These are phyloP conservation scores for Lerema accius DNA, from an alignment of 1,140 invertebrate species.

Conservation along the genomic window DNA sequence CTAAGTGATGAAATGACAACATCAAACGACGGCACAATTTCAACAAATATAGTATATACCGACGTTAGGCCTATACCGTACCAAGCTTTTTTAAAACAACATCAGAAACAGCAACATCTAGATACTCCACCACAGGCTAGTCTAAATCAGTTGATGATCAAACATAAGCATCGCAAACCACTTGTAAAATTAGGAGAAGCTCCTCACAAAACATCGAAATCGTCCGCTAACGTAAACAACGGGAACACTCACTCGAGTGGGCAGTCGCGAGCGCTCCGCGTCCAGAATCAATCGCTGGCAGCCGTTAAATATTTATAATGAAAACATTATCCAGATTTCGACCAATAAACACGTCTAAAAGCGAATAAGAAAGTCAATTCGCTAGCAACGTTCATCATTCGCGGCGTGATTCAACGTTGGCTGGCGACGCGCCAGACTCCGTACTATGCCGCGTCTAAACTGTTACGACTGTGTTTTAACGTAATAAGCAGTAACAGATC, in stretches of 20 bases:
- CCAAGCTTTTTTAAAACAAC: background rate
- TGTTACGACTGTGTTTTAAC: slow-evolving; percentile 12
- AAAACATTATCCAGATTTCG: slow-evolving; percentile 14
- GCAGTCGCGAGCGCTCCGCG: background rate
- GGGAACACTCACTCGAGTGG: background rate
- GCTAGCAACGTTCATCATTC: slow-evolving; percentile 15
- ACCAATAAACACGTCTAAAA: slow-evolving; percentile 28
- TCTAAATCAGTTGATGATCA: background rate
- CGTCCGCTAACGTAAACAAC: background rate
- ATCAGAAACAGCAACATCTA: background rate
- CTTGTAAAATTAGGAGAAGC: background rate
- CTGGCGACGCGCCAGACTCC: slow-evolving; percentile 13
- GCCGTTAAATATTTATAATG: slow-evolving; percentile 20
- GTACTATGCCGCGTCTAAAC: slow-evolving; percentile 1
- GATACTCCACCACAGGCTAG: background rate
- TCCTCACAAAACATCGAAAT: background rate
- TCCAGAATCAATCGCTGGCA: background rate
- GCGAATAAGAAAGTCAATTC: slow-evolving; percentile 27
- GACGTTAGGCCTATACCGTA: too few species aligned
- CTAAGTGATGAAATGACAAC: too few species aligned
- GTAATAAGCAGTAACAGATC: background rate
- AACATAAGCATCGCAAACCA: background rate
- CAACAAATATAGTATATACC: too few species aligned
- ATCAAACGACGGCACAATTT: too few species aligned
- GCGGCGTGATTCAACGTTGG: slow-evolving; percentile 8